Percentiles rank a stretch among this genome's conserved stretches.
Evolutionary conservation across 1,140 invertebrate species (phyloP).

Genomic region (Nylanderia fulva): DNA sequence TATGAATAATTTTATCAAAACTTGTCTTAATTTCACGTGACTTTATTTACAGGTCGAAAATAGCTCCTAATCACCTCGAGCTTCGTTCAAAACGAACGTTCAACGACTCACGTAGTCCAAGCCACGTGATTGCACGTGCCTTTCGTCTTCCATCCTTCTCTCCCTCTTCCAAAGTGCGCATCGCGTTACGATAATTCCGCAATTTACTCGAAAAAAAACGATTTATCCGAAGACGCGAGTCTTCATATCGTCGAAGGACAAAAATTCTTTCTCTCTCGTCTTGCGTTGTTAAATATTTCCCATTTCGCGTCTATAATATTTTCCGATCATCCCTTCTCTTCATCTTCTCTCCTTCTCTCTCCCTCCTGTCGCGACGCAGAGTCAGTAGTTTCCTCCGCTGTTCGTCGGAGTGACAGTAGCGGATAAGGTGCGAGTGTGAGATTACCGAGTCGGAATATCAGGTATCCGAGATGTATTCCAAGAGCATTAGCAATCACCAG

Average conservation of each 20-base stretch:
- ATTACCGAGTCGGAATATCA: slow-evolving; percentile 78
- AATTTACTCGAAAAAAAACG: neutral
- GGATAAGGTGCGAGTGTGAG: slow-evolving; percentile 78
- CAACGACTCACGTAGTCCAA: slow-evolving; percentile 55
- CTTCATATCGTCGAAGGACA: no score
- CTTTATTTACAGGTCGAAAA: neutral
- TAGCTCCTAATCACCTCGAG: neutral
- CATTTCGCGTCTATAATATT: neutral
- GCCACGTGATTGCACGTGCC: slow-evolving; percentile 85
- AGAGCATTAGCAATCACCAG: slow-evolving; percentile 85
- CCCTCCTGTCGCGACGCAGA: slow-evolving; percentile 82
- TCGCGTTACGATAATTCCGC: neutral
- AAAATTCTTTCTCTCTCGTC: neutral
- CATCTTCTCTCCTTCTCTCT: slow-evolving; percentile 73
- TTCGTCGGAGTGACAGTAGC: slow-evolving; percentile 81
- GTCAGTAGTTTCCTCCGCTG: slow-evolving; percentile 85
- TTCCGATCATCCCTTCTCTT: no score
- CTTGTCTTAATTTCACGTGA: neutral
- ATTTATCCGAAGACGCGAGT: neutral
- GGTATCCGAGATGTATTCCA: slow-evolving; percentile 79
- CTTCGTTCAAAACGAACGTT: neutral
- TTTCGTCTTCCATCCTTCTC: slow-evolving; percentile 64
- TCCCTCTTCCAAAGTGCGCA: neutral
- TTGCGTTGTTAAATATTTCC: neutral
- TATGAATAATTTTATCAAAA: neutral